Evolutionary conservation across 2,797 vertebrate species (phyloP), one percentile per base, ranked within the genome.

Genomic region (Botia kubotai): DNA sequence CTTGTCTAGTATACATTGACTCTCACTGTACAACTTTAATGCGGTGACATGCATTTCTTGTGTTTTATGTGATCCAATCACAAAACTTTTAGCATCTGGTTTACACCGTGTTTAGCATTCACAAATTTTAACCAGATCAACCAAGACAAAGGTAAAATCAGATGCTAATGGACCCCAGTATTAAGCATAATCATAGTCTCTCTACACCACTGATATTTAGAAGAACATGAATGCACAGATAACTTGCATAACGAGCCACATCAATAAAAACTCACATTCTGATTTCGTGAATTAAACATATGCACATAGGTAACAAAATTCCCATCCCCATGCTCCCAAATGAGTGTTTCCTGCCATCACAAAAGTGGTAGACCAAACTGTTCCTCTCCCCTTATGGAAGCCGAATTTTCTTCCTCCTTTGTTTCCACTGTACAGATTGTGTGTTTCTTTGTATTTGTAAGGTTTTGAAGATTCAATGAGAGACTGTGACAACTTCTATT

Each of bases 401-500:
- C n/a, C 11, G 58, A 5, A 52, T 63, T 72, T 68, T 72, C 39
- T 58, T 60, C 8, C 19, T 66, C 69, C 65, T 79, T 39, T 80
- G 70, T 80, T 73, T 80, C 57, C 17, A 0, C 48, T 6, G 6
- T 55, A 46, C 6, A 14, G 19, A 72, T 79, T 53, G 62, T 43
- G 36, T 68, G 52, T 63, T 58, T 66, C 67, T 84, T 77, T 80
- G 70, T 75, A 62, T 77, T 52, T 79, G 75, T 75, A 52, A 8
- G 71, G 69, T 85, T 81, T 29, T 46, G 68, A 79, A 60, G 55
- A 78, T 71, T 77, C 72, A 13, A 4, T 16, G 39, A 29, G 48
- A 26, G 70, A 46, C 1, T 75, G 4, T 67, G 79, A 82, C 81
- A 55, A 73, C 83, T 85, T 65, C 33, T 76, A 26, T 70, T 85